A percentile compares a stretch with the other conserved stretches of the same genome.
Evolutionary conservation across 2,888 invertebrate species (phyloP).

Genomic region (Polyommatus iphigenia): DNA sequence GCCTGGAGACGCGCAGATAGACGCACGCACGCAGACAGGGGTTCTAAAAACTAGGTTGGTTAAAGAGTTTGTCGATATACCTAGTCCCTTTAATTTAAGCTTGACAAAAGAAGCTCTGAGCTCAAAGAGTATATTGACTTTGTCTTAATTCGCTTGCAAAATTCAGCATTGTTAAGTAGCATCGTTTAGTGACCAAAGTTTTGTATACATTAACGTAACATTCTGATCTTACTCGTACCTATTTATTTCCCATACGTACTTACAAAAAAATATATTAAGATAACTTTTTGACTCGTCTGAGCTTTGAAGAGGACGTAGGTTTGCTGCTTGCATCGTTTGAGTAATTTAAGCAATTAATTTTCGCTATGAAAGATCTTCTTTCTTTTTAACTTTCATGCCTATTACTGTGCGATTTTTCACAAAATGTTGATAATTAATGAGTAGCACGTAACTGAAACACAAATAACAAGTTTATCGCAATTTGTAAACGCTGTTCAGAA

Average conservation of each 20-base stretch:
- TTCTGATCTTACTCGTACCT: no score
- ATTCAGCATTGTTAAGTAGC: not conserved
- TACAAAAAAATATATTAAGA: no score
- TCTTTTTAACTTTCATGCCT: not conserved
- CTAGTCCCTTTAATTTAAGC: not conserved
- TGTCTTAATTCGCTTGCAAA: not conserved
- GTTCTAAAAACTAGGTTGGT: no score
- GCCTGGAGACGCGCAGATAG: no score
- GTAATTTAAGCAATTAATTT: not conserved
- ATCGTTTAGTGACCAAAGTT: not conserved
- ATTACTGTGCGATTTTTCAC: not conserved
- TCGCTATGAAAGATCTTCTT: not conserved
- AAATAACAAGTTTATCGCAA: not conserved
- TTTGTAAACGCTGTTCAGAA: not conserved
- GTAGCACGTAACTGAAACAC: not conserved
- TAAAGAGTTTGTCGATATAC: not conserved
- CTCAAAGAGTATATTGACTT: not conserved
- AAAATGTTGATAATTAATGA: not conserved
- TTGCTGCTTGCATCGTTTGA: not conserved
- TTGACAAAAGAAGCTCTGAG: not conserved
- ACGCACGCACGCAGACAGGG: no score
- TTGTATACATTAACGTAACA: no score
- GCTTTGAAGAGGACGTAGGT: not conserved
- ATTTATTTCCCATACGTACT: no score
- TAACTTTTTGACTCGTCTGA: no score